Conservation (phyloP, 2,113 vertebrate species). For the Chitala chitala region DNA sequence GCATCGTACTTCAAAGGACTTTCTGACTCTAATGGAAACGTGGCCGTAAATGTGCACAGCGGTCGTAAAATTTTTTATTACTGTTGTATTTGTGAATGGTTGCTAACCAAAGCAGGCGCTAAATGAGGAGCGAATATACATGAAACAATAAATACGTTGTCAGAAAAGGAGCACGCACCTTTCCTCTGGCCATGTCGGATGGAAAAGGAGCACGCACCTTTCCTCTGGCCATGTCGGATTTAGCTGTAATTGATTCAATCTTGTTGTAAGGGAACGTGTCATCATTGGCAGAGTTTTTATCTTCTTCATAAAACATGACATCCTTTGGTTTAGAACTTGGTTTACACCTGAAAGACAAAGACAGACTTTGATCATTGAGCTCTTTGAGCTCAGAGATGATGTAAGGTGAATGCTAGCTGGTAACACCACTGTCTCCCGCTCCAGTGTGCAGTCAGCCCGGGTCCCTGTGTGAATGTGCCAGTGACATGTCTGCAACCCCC, state of each 20-base stretch:
- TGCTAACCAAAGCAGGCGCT: background rate
- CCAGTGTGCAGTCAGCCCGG: too few relatives aligned
- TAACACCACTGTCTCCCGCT: too few relatives aligned
- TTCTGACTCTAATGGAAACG: too few relatives aligned
- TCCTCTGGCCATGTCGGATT: constrained; percentile 40
- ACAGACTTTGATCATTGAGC: constrained; percentile 20
- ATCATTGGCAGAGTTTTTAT: background rate
- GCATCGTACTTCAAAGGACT: too few relatives aligned
- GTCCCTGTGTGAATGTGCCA: background rate
- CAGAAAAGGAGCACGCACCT: constrained; percentile 49
- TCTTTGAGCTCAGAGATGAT: background rate
- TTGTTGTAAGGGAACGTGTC: constrained; percentile 44
- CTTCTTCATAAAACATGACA: constrained; percentile 28
- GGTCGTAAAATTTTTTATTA: background rate
- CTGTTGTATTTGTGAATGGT: too few relatives aligned
- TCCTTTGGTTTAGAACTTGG: constrained; percentile 9
- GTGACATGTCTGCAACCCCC: too few relatives aligned
- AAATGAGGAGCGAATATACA: background rate
- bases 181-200: constrained; percentile 43
- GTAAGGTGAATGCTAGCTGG: background rate
- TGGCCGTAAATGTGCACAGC: too few relatives aligned
- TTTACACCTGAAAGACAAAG: constrained; percentile 45
- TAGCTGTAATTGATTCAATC: constrained; percentile 43
- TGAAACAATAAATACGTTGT: background rate
- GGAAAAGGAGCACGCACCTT: constrained; percentile 51